Evolutionary conservation across 2,113 vertebrate genomes (phyloP).

Genomic region (Cebidichthys violaceus): DNA sequence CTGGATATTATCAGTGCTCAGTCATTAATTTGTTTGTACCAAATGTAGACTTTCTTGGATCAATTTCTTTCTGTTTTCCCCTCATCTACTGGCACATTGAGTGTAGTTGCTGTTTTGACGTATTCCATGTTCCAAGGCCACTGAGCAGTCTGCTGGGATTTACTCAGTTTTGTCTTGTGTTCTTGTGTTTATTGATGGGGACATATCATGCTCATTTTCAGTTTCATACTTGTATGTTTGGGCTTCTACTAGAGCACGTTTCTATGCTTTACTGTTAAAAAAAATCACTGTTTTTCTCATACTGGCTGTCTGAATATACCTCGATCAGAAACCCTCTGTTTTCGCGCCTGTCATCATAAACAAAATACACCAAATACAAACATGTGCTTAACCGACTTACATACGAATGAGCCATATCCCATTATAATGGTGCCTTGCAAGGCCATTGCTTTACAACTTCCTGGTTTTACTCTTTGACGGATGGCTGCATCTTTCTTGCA

Average conservation of each 20-base stretch:
- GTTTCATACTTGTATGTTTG: not conserved
- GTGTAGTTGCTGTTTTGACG: not conserved
- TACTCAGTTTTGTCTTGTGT: not conserved
- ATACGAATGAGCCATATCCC: not conserved
- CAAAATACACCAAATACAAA: not conserved
- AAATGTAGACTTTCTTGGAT: conserved; percentile 6
- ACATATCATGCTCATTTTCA: not conserved
- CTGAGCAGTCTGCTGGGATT: not conserved
- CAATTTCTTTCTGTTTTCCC: not conserved
- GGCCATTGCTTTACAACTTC: not conserved
- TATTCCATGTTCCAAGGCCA: conserved; percentile 7
- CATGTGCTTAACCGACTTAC: not conserved
- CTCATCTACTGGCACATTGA: not conserved
- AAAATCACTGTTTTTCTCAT: not conserved
- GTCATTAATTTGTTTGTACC: conserved; percentile 1
- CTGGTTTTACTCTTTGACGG: not conserved
- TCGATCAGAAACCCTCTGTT: not conserved
- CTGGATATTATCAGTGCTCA: not conserved
- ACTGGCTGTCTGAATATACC: not conserved
- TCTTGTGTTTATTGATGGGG: not conserved
- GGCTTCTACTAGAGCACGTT: not conserved
- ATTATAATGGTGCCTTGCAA: not conserved
- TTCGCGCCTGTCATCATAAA: not conserved
- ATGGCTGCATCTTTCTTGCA: not conserved
- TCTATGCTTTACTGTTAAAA: not conserved